Evolutionary conservation across 2,797 vertebrate species (phyloP), one percentile per base, ranked within the genome.

Genomic region (Lemur catta): DNA sequence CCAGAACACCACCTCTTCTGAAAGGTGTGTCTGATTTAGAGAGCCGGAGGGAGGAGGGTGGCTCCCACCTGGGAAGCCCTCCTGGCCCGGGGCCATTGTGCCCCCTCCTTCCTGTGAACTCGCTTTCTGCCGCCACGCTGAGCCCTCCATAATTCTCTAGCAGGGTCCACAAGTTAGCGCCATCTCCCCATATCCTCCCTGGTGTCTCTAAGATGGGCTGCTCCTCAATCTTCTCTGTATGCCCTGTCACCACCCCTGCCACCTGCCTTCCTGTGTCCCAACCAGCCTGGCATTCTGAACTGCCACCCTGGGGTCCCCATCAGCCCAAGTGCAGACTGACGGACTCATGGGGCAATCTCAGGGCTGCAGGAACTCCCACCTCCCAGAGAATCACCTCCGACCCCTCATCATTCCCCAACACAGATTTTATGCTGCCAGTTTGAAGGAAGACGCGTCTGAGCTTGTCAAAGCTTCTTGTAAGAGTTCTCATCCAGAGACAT

Each of bases 191-290:
- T 0, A 2, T 28, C 38, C 0, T 7, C 41, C 35, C 35, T 2
- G 28, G 26, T 0, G 9, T 75, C 41, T 55, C 89, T 6, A 17
- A 59, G 48, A n/a, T 4, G 46, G 30, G 15, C 43, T 4, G 6
- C 6, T 35, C 41, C 72, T 57, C 20, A 8, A 22, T 48, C 28
- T 57, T 46, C 35, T 80, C 52, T n/a, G 59, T 10, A n/a, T 22
- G 4, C 7, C 8, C 13, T 24, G 2, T n/a, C 22, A 17, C 14
- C 18, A 10, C 41, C 2, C 2, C 63, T 1, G 2, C 30, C 10
- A 3, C 67, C 80, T 8, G 10, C 48, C 57, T 30, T 84, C 50
- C 50, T 14, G 18, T 5, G 26, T 22, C 61, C 84, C 43, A 0
- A 10, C 6, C 28, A 38, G 20, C 9, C n/a, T 30, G 35, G 43